Conservation (phyloP, 2,797 vertebrate species). For the Momotus momota region DNA sequence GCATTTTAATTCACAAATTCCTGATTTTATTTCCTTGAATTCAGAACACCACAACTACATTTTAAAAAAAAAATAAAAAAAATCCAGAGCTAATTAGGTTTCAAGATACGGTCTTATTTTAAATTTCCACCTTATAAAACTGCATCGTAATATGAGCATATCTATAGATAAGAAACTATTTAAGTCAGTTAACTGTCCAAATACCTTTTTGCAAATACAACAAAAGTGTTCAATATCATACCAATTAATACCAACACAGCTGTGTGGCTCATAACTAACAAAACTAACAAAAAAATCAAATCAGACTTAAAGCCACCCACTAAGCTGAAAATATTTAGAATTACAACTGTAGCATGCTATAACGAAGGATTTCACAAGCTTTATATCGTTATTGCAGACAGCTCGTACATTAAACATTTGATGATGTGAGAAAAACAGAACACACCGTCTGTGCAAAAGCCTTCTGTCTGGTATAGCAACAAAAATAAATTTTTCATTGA, state of each 20-base stretch:
- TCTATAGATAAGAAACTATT: not conserved
- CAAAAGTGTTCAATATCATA: not conserved
- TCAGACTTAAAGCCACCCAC: slow-evolving; percentile 3
- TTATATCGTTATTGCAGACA: not conserved
- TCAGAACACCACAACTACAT: not conserved
- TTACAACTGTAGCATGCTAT: not conserved
- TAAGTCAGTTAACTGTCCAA: not conserved
- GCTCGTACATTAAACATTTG: slow-evolving; percentile 4
- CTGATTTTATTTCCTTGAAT: slow-evolving; percentile 38
- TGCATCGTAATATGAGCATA: not conserved
- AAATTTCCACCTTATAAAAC: not conserved
- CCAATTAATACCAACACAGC: not conserved
- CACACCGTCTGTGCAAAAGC: not conserved
- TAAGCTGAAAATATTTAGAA: slow-evolving; percentile 26
- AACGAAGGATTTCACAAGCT: slow-evolving; percentile 39
- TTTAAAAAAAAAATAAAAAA: not conserved
- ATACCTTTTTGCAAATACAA: not conserved
- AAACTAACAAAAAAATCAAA: not conserved
- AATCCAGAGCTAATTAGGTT: not conserved
- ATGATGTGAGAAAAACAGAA: slow-evolving; percentile 39
- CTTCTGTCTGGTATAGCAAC: not conserved
- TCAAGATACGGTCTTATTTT: not conserved
- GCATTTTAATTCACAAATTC: not conserved
- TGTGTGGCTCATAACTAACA: not conserved
- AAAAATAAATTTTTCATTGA: slow-evolving; percentile 35